Conservation (phyloP, 2,888 invertebrate species). For the Zele albiditarsus region DNA sequence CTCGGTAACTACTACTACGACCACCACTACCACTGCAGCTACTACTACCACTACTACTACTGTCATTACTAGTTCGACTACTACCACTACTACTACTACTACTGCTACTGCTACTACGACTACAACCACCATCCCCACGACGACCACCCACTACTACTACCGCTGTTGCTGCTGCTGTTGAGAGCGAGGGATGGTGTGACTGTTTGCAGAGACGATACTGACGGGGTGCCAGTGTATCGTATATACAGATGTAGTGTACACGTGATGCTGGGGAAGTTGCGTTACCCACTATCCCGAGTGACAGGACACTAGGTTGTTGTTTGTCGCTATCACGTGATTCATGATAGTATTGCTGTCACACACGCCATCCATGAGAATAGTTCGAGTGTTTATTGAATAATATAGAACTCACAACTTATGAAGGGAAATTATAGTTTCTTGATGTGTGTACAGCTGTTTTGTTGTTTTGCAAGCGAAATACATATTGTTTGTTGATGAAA, state of each 20-base stretch:
- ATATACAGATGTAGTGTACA: neutral
- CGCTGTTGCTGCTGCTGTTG: neutral
- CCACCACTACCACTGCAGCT: neutral
- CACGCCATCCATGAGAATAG: neutral
- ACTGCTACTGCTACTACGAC: neutral
- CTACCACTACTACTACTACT: too few relatives aligned
- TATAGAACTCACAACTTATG: neutral
- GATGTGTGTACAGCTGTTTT: too few relatives aligned
- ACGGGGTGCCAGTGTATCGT: neutral
- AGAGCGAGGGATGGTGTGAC: neutral
- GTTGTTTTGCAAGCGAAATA: neutral
- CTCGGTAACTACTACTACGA: neutral
- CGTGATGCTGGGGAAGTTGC: neutral
- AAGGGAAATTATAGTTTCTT: too few relatives aligned
- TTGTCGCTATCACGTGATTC: constrained; percentile 34
- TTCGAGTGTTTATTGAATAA: neutral
- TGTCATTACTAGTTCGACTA: too few relatives aligned
- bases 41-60: too few relatives aligned
- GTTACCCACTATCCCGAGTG: neutral
- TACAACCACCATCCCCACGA: neutral
- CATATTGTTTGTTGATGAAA: neutral
- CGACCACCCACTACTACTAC: too few relatives aligned
- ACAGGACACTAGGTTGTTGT: constrained; percentile 32
- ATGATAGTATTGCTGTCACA: constrained; percentile 15
- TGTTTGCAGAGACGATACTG: constrained; percentile 17